Evolutionary conservation across 2,113 vertebrate genomes (phyloP), one percentile per base, ranked within the genome.

Genomic region (Progne subis): DNA sequence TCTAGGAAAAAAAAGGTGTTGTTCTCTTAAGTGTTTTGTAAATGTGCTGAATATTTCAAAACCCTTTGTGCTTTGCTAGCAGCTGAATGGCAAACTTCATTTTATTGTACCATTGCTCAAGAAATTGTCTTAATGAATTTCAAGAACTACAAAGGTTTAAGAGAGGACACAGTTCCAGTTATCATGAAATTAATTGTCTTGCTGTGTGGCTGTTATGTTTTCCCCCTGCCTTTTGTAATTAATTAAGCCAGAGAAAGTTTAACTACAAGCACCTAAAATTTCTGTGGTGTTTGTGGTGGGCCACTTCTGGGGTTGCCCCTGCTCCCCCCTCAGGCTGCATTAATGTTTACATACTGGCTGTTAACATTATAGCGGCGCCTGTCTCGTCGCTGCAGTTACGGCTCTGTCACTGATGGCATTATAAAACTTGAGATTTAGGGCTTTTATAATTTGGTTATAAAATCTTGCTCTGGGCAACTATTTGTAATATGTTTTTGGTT

Each of bases 331-430:
- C 53, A 55, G 90, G 85, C 90, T 65, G 49, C 74, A 78, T 75
- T 91, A 65, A n/a, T 91, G 81, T 97, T 97, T 95, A 85, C 46
- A 4, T 85, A 49, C 52, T 83, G 92, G 80, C 94, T 93, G 90
- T 97, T 95, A 96, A 97, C 77, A 52, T 96, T 94, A 95, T 31
- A 87, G 91, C 32, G 95, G 94, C 91, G 96, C 91, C 95, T 97
- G 92, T 94, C 92, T 95, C 82, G 5, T 74, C 0, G 3, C 87
- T 87, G 1, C 64, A 64, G 55, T 64, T 87, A 57, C 43, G 12
- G 47, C 90, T 94, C 47, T 96, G 84, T 96, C 91, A 87, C 84
- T 93, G 95, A 70, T 90, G 90, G 68, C 68, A 63, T 94, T 96
- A 92, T 96, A 94, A 97, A 97, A 87, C 71, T 69, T 15, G 68